phyloP scores from a whole-genome alignment of 1,140 invertebrate species.

The Drosophila kohkoa region DNA sequence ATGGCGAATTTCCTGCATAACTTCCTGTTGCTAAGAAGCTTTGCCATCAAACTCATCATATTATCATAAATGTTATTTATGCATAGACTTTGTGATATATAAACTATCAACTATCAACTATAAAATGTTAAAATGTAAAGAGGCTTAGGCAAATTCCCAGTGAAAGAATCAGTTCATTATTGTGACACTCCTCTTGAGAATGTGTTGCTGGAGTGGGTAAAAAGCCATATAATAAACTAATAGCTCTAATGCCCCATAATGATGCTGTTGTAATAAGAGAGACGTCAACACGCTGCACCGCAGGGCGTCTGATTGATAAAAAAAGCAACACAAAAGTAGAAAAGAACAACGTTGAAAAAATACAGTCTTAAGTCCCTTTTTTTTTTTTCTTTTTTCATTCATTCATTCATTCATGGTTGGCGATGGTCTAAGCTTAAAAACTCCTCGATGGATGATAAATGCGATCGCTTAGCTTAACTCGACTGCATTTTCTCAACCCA shows the following conservation, averaged over 20 bases:
- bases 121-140: neutral
- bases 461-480: conserved; percentile 37
- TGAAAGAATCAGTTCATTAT: conserved; percentile 28
- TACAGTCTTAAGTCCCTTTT: neutral
- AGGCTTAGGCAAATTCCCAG: conserved; percentile 24
- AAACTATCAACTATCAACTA: too few relatives aligned
- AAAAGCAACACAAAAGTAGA: conserved; percentile 3
- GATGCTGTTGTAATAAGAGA: conserved; percentile 79
- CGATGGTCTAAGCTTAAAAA: neutral
- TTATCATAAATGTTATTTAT: conserved; percentile 7
- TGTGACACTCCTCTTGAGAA: conserved; percentile 60
- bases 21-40: conserved; percentile 57
- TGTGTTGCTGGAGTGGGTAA: neutral
- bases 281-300: conserved; percentile 78
- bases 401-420: conserved; percentile 31
- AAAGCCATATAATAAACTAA: conserved; percentile 62
- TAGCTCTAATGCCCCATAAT: conserved; percentile 79
- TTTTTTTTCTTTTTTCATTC: neutral
- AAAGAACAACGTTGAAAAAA: neutral
- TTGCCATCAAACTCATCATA: neutral
- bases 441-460: conserved; percentile 39
- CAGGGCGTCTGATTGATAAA: conserved; percentile 80
- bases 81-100: neutral
- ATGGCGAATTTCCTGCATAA: conserved; percentile 67
- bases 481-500: conserved; percentile 30